These are phyloP conservation scores for Oreochromis mossambicus DNA, from an alignment of 2,797 vertebrate genomes.

Conservation along the genomic window DNA sequence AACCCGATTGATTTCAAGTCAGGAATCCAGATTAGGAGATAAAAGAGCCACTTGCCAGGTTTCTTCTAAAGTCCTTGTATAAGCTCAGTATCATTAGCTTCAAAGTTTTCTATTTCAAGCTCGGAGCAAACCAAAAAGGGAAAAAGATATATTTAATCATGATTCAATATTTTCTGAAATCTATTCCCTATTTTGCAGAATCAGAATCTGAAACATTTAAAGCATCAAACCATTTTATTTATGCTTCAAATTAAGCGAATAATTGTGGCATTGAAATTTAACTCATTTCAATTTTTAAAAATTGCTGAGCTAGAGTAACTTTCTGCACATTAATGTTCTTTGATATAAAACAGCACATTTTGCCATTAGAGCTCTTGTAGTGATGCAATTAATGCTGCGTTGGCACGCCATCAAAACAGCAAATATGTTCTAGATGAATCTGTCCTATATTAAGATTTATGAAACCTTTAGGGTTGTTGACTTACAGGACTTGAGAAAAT, in stretches of 20 bases:
- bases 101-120: neutral
- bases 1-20: conserved; percentile 31
- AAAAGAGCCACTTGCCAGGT: neutral
- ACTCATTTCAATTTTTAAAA: neutral
- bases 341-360: conserved; percentile 16
- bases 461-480: conserved; percentile 67
- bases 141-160: neutral
- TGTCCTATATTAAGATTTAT: conserved; percentile 64
- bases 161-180: neutral
- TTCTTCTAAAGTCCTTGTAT: neutral
- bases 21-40: neutral
- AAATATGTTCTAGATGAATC: conserved; percentile 61
- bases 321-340: neutral
- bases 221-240: neutral
- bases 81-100: neutral
- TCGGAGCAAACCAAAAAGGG: neutral
- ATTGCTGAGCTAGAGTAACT: neutral
- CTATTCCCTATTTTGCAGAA: neutral
- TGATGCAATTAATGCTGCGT: conserved; percentile 17
- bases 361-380: neutral
- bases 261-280: neutral
- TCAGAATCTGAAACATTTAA: neutral
- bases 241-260: neutral
- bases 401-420: conserved; percentile 22
- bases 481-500: conserved; percentile 72